These are phyloP conservation scores for Alexandromys fortis DNA, from an alignment of 2,113 vertebrate genomes.

Conservation along the genomic window DNA sequence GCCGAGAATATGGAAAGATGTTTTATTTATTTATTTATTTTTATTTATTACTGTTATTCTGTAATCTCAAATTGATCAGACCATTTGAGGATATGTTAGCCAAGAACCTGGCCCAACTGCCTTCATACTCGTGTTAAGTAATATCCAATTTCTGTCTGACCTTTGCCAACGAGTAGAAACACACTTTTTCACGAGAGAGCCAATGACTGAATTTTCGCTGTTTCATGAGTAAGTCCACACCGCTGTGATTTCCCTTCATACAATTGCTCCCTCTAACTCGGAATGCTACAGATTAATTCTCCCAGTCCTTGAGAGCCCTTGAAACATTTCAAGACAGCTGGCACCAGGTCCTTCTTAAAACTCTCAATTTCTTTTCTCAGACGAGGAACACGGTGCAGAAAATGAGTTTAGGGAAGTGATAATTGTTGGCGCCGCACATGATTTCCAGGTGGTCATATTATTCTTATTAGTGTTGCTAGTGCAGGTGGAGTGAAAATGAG, in stretches of 20 bases:
- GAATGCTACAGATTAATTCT: background rate
- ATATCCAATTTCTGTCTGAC: background rate
- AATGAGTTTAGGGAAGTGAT: background rate
- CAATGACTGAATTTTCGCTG: background rate
- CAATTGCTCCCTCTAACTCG: background rate
- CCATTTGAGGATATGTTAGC: background rate
- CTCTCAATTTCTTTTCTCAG: background rate
- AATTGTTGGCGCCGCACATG: background rate
- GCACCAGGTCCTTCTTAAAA: background rate
- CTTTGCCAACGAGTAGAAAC: background rate
- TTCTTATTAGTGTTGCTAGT: background rate
- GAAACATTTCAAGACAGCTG: background rate
- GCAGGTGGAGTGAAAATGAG: conserved; percentile 17
- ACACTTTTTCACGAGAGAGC: background rate
- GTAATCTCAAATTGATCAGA: background rate
- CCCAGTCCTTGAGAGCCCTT: background rate
- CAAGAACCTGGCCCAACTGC: background rate
- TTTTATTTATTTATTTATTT: background rate
- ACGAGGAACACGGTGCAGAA: conserved; percentile 1
- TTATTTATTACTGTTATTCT: background rate
- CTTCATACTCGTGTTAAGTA: background rate
- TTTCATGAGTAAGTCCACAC: background rate
- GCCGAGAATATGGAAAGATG: background rate
- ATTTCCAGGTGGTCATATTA: background rate
- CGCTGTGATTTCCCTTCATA: background rate